Evolutionary conservation across 2,888 invertebrate species (phyloP).

Genomic region (Tetrapedia diversipes): DNA sequence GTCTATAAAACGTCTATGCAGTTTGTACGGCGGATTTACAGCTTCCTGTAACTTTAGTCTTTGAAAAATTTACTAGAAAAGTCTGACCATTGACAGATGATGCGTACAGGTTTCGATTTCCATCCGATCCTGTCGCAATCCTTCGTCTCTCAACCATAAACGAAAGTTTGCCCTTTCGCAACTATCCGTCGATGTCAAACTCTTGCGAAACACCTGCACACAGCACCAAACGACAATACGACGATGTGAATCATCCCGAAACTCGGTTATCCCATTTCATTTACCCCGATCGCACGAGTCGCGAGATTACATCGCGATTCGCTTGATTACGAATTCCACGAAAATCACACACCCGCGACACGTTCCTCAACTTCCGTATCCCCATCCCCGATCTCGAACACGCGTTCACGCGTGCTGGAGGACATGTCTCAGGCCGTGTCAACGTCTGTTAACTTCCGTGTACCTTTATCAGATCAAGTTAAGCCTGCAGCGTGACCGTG

Average conservation of each 20-base stretch:
- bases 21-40: not conserved
- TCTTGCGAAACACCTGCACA: not conserved
- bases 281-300: not conserved
- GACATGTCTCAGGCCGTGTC: not conserved
- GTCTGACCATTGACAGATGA: not conserved
- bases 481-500: not conserved
- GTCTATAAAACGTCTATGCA: not conserved
- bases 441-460: slow-evolving; percentile 15
- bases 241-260: not conserved
- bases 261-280: not conserved
- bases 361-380: slow-evolving; percentile 4
- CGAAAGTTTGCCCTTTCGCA: not conserved
- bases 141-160: not conserved
- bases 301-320: not conserved
- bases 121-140: not conserved
- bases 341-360: not conserved
- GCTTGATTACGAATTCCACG: not conserved
- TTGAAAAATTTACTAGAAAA: slow-evolving; percentile 19
- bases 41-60: not conserved
- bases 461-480: slow-evolving; percentile 1
- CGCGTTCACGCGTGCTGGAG: not conserved
- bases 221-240: not conserved
- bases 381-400: not conserved
- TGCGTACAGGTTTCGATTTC: not conserved
- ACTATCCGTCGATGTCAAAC: not conserved